Base-by-base conservation (phyloP, 2,888 invertebrate genomes). In the Dione juno region DNA sequence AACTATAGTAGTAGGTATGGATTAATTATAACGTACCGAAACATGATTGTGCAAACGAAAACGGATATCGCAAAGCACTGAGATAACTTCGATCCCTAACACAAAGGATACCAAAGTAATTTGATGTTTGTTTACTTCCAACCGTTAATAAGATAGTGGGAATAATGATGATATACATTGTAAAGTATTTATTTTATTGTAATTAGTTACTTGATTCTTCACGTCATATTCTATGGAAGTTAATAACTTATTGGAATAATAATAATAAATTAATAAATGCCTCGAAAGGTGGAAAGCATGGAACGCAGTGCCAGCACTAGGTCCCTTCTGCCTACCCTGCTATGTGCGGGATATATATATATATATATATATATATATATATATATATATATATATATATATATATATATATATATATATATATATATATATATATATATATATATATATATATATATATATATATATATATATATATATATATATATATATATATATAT, bases 51-150 rank as follows among this genome's bases (percentile, higher is more conserved):
- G 64, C 50, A 3, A 64, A 9, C 52, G 64, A 19, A 64, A 52
- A 40, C 64, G 37, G 16, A 50, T 64, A 37, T 37, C 52, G 9
- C 19, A 50, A 40, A 64, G 50, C 64, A 14, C 40, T 52, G 8
- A 52, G 64, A 52, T 52, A 35, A 64, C 61, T 52, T 50, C 19
- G 16, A 40, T 52, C 48, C 21, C 40, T 64, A 64, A 50, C 64
- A 64, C 50, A 64, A 50, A 64, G 50, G 64, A 64, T 37, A 52
- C 16, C 48, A 19, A 45, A 50, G 64, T 64, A 64, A 52, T 64
- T 52, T 50, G 50, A 50, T 52, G 50, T 64, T 50, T 45, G 63
- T 64, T 50, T 63, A 63, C 40, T 1, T 1, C 35, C 9, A 52
- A 28, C 28, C 43, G 43, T 9, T 59, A 41, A n/a, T 28, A 45